Conservation (phyloP, 2,113 vertebrate genomes). For the Ageneiosus marmoratus region DNA sequence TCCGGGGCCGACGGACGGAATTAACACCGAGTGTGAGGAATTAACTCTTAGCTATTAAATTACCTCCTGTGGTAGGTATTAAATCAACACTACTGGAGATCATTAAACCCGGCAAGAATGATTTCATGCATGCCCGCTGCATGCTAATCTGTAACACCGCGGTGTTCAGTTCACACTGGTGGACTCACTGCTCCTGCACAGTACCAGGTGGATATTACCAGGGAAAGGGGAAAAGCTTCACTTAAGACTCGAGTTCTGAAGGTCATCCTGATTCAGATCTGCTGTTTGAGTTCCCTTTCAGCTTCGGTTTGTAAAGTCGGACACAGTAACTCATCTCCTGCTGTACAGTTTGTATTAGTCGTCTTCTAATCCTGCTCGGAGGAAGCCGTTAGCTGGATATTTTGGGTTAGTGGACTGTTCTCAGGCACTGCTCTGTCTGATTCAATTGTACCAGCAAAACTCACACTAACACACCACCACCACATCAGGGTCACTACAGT, state of each 20-base stretch:
- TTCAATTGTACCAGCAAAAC: too few relatives aligned
- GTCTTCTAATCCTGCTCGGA: too few relatives aligned
- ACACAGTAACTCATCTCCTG: background rate
- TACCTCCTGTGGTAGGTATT: background rate
- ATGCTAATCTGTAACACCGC: background rate
- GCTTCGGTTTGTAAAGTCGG: background rate
- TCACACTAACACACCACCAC: too few relatives aligned
- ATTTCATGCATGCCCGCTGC: background rate
- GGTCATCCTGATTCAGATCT: background rate
- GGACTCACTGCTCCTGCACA: background rate
- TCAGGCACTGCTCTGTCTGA: background rate
- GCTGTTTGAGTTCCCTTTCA: background rate
- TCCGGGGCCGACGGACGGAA: background rate
- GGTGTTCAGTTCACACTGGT: background rate
- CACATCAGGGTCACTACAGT: too few relatives aligned
- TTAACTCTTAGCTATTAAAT: background rate
- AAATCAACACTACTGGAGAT: slow-evolving; percentile 1
- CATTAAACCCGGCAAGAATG: background rate
- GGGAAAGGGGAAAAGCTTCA: background rate
- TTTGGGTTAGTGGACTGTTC: too few relatives aligned
- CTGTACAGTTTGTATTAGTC: background rate
- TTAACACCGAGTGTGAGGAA: background rate
- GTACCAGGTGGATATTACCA: background rate
- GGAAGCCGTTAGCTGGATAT: too few relatives aligned
- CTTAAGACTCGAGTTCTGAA: background rate